phyloP scores from a whole-genome alignment of 2,888 invertebrate species.

The Ennomos erosarius region DNA sequence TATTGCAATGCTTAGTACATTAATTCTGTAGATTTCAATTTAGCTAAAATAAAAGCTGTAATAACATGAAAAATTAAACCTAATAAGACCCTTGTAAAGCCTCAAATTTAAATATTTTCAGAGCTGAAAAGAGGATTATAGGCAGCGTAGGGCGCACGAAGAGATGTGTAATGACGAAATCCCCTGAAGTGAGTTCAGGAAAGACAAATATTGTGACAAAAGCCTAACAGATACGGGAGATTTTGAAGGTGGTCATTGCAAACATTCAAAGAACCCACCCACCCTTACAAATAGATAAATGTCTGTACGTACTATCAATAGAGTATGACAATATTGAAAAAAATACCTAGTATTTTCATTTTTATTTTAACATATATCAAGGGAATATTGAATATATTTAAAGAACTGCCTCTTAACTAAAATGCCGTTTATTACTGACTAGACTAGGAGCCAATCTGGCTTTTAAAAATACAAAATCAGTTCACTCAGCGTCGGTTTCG shows the following conservation, averaged over 20 bases:
- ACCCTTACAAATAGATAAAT: neutral
- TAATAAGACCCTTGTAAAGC: constrained; percentile 41
- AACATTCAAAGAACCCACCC: constrained; percentile 49
- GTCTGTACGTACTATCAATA: too few species aligned
- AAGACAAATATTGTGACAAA: constrained; percentile 76
- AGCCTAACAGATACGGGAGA: constrained; percentile 62
- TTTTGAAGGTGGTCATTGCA: constrained; percentile 58
- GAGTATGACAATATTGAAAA: too few species aligned
- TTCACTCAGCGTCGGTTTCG: too few species aligned
- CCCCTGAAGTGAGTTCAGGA: constrained; percentile 57
- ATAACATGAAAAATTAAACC: constrained; percentile 23
- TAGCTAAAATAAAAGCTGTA: neutral
- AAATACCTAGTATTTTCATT: too few species aligned
- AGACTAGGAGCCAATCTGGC: too few species aligned
- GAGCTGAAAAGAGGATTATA: constrained; percentile 57
- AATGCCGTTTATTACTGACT: too few species aligned
- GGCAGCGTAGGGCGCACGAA: constrained; percentile 46
- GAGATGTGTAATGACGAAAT: constrained; percentile 52
- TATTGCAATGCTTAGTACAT: neutral
- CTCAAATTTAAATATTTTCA: constrained; percentile 50
- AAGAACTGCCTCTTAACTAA: too few species aligned
- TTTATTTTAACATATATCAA: too few species aligned
- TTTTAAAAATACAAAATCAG: too few species aligned
- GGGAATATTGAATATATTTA: too few species aligned
- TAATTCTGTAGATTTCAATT: neutral